Percentiles rank a stretch among this genome's conserved stretches.
phyloP scores from a whole-genome alignment of 2,888 invertebrate species.

The Drosophila buzzatii region DNA sequence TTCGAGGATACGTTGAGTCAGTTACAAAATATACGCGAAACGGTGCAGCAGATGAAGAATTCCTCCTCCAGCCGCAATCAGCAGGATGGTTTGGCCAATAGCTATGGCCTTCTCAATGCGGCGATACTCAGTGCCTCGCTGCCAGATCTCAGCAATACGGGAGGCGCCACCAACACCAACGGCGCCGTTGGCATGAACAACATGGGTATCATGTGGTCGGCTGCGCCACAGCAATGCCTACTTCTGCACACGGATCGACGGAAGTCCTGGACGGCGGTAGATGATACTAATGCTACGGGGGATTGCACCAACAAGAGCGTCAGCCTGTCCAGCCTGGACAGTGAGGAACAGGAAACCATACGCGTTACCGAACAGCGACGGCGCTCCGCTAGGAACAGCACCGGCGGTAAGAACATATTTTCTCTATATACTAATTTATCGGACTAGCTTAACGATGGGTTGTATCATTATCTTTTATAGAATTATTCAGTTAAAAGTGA shows the following conservation, averaged over 20 bases:
- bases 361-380: conserved; percentile 86
- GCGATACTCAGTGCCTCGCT: conserved; percentile 82
- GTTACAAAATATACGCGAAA: conserved; percentile 85
- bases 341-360: conserved; percentile 91
- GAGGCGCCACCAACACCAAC: not conserved
- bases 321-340: conserved; percentile 93
- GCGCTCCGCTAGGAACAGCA: conserved; percentile 86
- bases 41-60: conserved; percentile 85
- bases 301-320: conserved; percentile 87
- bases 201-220: conserved; percentile 80
- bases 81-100: conserved; percentile 75
- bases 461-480: not conserved
- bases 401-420: conserved; percentile 83
- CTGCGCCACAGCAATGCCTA: conserved; percentile 83
- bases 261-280: conserved; percentile 95
- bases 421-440: not conserved
- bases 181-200: conserved; percentile 42
- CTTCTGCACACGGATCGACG: conserved; percentile 86
- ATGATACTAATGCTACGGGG: conserved; percentile 88
- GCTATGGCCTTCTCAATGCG: conserved; percentile 79
- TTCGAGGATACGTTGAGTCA: conserved; percentile 86
- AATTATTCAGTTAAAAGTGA: no score
- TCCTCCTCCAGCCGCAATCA: conserved; percentile 81
- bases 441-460: not conserved
- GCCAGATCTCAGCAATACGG: conserved; percentile 82